Evolutionary conservation across 2,113 vertebrate species (phyloP), one percentile per base, ranked within the genome.

Genomic region (Pedionomus torquatus): DNA sequence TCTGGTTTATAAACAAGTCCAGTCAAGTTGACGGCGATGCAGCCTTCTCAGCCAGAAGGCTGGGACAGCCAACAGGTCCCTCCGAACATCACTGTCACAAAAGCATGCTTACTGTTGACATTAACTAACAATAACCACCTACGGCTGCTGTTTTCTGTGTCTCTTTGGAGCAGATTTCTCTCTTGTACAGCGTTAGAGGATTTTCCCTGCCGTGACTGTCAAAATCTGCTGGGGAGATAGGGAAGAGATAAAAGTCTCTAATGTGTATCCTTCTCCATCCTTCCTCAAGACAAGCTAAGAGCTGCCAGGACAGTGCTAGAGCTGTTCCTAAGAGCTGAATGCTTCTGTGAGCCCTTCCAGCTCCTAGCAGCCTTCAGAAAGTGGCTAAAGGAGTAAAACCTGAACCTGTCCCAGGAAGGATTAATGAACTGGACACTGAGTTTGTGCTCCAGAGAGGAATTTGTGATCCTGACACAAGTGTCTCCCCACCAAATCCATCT

Each of bases 141-240:
- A 17, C 14, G 41, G 24, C 13, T 14, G 41, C 19, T 44, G 2
- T 37, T 83, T 61, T 43, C 25, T n/a, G 7, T 44, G 30, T 43
- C n/a, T 54, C 46, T 72, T 80, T 37, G 20, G 26, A 64, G 54
- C 11, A 15, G 3, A 2, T 64, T 63, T 85, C 16, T 44, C 35
- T 72, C 37, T n/a, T 0, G 0, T 10, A 13, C 7, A 20, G 60
- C 14, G 6, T 3, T 25, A 5, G 20, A 71, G 20, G 37, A 54
- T 69, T 33, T 88, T 87, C 41, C 55, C 44, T 64, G 58, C 31
- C 28, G 2, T 3, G 3, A 30, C 20, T 0, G 3, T 48, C 31
- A 41, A 80, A 75, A 41, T 11, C 66, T 13, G 0, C 25, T 58
- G 37, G 18, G 19, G 33, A 58, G 18, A 23, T 0, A 58, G 9